Evolutionary conservation across 2,797 vertebrate genomes (phyloP).

Genomic region (Dipus sagitta): DNA sequence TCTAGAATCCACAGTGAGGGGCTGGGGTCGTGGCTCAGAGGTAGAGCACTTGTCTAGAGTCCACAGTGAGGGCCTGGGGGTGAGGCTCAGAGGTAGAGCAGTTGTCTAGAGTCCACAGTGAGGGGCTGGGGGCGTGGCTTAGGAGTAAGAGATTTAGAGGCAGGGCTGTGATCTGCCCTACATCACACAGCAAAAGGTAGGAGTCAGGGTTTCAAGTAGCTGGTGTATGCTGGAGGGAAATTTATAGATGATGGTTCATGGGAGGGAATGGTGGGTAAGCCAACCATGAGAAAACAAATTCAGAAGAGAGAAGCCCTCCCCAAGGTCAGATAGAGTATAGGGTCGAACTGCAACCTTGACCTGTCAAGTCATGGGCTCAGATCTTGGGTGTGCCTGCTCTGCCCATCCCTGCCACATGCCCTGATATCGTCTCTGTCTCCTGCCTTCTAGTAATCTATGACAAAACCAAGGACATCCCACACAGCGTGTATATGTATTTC

Average conservation of each 20-base stretch:
- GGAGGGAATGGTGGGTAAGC: not conserved
- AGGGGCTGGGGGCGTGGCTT: too few species aligned
- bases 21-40: not conserved
- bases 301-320: not conserved
- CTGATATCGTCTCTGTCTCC: conserved; percentile 1
- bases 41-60: too few species aligned
- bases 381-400: not conserved
- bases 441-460: conserved; percentile 70
- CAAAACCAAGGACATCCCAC: not conserved
- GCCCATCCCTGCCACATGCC: not conserved
- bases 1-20: too few species aligned
- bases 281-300: not conserved
- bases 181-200: not conserved
- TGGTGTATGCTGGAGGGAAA: not conserved
- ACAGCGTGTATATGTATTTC: conserved; percentile 87
- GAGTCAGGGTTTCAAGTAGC: not conserved
- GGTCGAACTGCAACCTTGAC: not conserved
- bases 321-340: not conserved
- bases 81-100: too few species aligned
- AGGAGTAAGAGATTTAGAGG: not conserved
- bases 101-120: too few species aligned
- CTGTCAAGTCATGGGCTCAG: not conserved
- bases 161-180: not conserved
- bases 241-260: not conserved
- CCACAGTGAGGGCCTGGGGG: too few species aligned